A percentile compares a stretch with the other conserved stretches of the same genome.
phyloP scores from a whole-genome alignment of 1,140 invertebrate species.

The Chrysopa pallens region DNA sequence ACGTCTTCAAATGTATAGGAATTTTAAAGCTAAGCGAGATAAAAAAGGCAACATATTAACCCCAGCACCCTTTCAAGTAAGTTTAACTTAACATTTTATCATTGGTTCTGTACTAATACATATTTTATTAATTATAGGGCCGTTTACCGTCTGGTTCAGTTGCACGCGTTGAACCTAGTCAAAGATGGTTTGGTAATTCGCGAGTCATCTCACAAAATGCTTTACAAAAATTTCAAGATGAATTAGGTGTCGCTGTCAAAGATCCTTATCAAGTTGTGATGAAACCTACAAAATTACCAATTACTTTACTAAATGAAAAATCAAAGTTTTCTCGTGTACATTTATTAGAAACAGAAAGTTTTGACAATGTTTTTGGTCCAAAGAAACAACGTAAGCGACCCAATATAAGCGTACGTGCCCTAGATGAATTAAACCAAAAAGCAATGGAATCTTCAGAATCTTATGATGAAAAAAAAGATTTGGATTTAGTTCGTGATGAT shows the following conservation, averaged over 20 bases:
- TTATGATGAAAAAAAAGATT: constrained; percentile 67
- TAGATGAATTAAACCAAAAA: constrained; percentile 49
- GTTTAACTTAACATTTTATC: background rate
- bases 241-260: constrained; percentile 81
- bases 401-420: constrained; percentile 54
- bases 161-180: constrained; percentile 89
- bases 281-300: constrained; percentile 87
- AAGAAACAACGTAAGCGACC: constrained; percentile 86
- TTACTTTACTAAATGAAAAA: constrained; percentile 87
- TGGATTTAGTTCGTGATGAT: constrained; percentile 68
- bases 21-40: constrained; percentile 88
- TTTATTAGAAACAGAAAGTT: constrained; percentile 89
- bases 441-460: constrained; percentile 49
- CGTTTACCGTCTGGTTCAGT: constrained; percentile 73
- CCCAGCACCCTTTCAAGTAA: constrained; percentile 66
- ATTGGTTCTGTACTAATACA: background rate
- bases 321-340: constrained; percentile 82
- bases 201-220: constrained; percentile 83
- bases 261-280: constrained; percentile 97
- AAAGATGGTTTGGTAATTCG: constrained; percentile 95
- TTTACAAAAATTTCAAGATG: constrained; percentile 93
- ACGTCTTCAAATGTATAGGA: constrained; percentile 92
- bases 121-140: constrained; percentile 44
- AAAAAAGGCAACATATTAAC: constrained; percentile 79
- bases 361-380: constrained; percentile 85